Base-by-base conservation (phyloP, 2,113 vertebrate species). In the Acanthisitta chloris region DNA sequence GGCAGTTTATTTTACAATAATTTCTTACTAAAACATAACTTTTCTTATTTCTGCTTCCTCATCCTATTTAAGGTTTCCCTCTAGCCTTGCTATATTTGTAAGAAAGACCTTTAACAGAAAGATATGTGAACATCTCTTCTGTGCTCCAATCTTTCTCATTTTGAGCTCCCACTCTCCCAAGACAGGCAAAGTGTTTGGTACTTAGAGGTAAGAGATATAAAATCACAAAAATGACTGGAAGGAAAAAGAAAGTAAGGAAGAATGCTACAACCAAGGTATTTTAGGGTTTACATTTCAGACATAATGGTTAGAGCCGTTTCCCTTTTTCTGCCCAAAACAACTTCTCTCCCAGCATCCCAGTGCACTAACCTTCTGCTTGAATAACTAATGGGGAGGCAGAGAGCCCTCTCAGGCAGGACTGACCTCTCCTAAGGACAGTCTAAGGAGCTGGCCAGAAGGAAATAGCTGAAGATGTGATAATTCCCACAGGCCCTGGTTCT, bases 111-210 rank as follows among this genome's bases (percentile, higher is more conserved):
- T 5, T 33, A 34, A 24, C 48, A 48, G 52, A 45, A 90, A 49
- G 21, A 52, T 12, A 28, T 0, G 0, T 38, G 26, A 33, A 70
- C 12, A 54, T 0, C 1, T 55, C 34, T 46, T 64, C 72, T 64
- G 8, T 55, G 45, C 31, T 78, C 28, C 69, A 17, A 62, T 57
- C 46, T 79, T 82, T 74, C 15, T 29, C 25, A 51, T 64, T 80
- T 7, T 72, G 43, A 72, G 38, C 9, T 43, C 17, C 25, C 24
- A 21, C 2, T 13, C 40, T 7, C 23, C 8, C 25, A 23, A 34
- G 17, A 58, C 76, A 67, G 13, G 40, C 25, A 52, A 79, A 48
- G 23, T 4, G 9, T 66, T 73, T 54, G 33, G 25, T 65, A 21
- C 33, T 48, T 45, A n/a, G 61, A 85, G 16, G 17, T 40, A 66